Conservation (phyloP, 2,888 invertebrate species). For the Microdon myrmicae region DNA sequence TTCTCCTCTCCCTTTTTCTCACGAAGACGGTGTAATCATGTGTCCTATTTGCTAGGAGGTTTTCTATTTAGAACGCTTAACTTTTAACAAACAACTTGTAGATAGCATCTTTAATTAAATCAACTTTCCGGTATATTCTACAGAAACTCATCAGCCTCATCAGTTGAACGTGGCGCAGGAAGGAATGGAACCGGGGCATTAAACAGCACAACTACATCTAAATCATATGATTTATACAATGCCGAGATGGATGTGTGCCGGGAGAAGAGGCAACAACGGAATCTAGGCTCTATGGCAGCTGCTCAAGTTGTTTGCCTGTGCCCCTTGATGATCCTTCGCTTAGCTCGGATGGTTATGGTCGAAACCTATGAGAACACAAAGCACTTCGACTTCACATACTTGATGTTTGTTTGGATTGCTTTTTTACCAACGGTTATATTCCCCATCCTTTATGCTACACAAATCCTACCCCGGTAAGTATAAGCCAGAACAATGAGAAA, state of each 20-base stretch:
- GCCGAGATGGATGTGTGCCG: constrained; percentile 71
- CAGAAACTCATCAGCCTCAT: constrained; percentile 64
- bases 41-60: neutral
- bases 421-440: constrained; percentile 76
- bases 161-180: constrained; percentile 57
- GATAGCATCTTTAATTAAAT: neutral
- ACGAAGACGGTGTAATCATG: neutral
- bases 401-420: constrained; percentile 77
- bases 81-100: neutral
- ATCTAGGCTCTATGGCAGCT: constrained; percentile 74
- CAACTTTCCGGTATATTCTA: constrained; percentile 7
- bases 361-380: constrained; percentile 77
- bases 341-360: constrained; percentile 73
- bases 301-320: constrained; percentile 75
- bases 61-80: neutral
- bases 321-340: constrained; percentile 73
- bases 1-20: neutral
- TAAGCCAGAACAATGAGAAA: too few relatives aligned
- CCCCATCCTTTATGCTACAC: constrained; percentile 73
- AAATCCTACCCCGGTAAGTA: constrained; percentile 74
- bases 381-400: constrained; percentile 76
- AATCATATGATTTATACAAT: constrained; percentile 68
- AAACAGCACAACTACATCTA: constrained; percentile 39
- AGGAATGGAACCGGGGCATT: constrained; percentile 55
- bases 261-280: constrained; percentile 76